These are phyloP conservation scores for Intellagama lesueurii DNA, from an alignment of 2,797 vertebrate genomes.

Conservation along the genomic window DNA sequence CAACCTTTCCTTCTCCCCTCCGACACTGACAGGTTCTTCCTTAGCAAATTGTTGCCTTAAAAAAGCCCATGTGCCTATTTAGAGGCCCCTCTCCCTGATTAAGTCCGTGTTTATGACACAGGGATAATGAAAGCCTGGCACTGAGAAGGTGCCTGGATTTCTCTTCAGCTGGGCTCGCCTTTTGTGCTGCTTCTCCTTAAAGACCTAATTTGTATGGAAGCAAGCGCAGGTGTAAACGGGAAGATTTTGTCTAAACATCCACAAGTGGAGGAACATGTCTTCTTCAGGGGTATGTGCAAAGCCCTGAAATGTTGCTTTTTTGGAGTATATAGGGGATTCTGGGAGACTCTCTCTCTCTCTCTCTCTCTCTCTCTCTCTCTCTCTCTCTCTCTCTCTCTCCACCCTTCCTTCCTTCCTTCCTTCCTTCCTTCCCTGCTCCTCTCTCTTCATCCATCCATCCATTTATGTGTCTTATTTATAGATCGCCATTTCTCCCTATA, in stretches of 20 bases:
- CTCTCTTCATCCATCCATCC: too few species aligned
- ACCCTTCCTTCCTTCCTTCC: too few species aligned
- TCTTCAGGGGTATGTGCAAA: neutral
- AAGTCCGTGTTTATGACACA: conserved; percentile 53
- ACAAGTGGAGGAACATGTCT: too few species aligned
- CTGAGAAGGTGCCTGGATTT: conserved; percentile 61
- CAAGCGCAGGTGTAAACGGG: conserved; percentile 65
- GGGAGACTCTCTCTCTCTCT: too few species aligned
- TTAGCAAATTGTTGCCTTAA: conserved; percentile 36
- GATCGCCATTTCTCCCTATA: neutral
- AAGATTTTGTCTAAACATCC: neutral
- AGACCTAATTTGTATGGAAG: conserved; percentile 63
- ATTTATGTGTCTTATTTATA: too few species aligned
- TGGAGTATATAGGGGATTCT: too few species aligned
- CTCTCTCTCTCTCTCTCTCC: too few species aligned
- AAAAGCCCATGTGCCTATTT: conserved; percentile 63
- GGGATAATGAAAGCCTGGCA: conserved; percentile 70
- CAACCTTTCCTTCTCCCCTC: too few species aligned
- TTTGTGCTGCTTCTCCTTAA: conserved; percentile 49
- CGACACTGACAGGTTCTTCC: neutral
- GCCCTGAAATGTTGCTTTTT: neutral
- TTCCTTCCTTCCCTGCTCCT: too few species aligned
- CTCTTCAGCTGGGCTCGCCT: conserved; percentile 55
- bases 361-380: too few species aligned
- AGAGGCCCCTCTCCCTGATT: conserved; percentile 63